Percentiles rank a stretch among this genome's conserved stretches.
phyloP scores from a whole-genome alignment of 1,140 invertebrate genomes.

The Geopemphigus sp. region DNA sequence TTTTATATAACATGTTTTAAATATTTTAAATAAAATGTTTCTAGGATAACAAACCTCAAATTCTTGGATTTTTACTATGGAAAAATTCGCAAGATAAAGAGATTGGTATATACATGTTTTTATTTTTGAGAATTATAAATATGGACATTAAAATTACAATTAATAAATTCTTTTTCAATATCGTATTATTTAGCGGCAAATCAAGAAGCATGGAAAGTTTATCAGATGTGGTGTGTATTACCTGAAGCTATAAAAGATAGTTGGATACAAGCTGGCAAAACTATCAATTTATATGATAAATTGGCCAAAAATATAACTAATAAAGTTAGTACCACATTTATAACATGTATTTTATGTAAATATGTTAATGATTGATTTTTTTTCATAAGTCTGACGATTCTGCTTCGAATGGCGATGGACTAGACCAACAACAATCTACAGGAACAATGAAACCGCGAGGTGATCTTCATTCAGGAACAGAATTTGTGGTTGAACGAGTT shows the following conservation, averaged over 20 bases:
- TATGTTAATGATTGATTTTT: not conserved
- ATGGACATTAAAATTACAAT: not conserved
- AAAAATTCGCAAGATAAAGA: conserved; percentile 63
- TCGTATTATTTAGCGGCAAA: conserved; percentile 54
- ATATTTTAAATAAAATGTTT: conserved; percentile 46
- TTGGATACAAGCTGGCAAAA: conserved; percentile 74
- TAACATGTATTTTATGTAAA: not conserved
- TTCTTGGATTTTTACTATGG: conserved; percentile 81
- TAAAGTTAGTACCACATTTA: conserved; percentile 4
- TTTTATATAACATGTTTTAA: no score
- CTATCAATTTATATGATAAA: conserved; percentile 54
- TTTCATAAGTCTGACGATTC: not conserved
- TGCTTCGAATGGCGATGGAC: conserved; percentile 4
- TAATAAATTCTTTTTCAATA: not conserved
- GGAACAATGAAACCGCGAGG: conserved; percentile 55
- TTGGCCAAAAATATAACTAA: conserved; percentile 28
- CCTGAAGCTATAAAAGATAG: conserved; percentile 67
- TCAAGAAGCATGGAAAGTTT: conserved; percentile 72
- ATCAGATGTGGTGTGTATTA: conserved; percentile 79
- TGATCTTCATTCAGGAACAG: conserved; percentile 55
- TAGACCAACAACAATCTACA: not conserved
- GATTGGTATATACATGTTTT: conserved; percentile 11
- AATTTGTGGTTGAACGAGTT: conserved; percentile 74
- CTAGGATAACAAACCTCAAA: conserved; percentile 74
- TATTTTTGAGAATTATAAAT: not conserved